Conservation (phyloP, 2,888 invertebrate genomes). For the Cantharis lateralis region DNA sequence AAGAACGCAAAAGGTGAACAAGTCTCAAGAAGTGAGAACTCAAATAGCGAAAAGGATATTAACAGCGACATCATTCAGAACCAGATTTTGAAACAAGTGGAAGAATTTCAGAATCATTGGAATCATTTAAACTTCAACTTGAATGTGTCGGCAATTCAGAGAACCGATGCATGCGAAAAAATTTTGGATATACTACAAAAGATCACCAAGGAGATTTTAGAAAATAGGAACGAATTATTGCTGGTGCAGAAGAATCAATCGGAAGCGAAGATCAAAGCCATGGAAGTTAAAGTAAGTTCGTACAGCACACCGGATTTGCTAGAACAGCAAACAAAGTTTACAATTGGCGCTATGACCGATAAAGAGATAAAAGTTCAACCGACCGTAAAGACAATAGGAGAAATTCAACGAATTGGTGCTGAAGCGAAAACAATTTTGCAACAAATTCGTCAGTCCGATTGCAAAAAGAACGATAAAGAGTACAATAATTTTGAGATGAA, state of each 20-base stretch:
- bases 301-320: background rate
- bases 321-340: background rate
- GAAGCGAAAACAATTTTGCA: conserved; percentile 17
- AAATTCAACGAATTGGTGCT: conserved; percentile 17
- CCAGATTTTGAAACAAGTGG: conserved; percentile 17
- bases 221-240: background rate
- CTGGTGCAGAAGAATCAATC: background rate
- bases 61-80: background rate
- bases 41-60: background rate
- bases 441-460: conserved; percentile 14
- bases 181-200: conserved; percentile 5
- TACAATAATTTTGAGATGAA: conserved; percentile 5
- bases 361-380: conserved; percentile 20
- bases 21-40: background rate
- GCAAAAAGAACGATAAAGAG: conserved; percentile 10
- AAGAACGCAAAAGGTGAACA: conserved; percentile 21
- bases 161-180: background rate
- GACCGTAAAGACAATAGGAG: conserved; percentile 12
- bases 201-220: background rate
- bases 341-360: background rate
- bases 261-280: background rate
- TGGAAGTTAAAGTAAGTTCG: background rate
- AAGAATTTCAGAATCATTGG: conserved; percentile 28
- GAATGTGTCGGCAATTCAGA: background rate
- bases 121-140: conserved; percentile 17